Conservation (phyloP, 2,113 vertebrate species). For the Erinaceus europaeus region DNA sequence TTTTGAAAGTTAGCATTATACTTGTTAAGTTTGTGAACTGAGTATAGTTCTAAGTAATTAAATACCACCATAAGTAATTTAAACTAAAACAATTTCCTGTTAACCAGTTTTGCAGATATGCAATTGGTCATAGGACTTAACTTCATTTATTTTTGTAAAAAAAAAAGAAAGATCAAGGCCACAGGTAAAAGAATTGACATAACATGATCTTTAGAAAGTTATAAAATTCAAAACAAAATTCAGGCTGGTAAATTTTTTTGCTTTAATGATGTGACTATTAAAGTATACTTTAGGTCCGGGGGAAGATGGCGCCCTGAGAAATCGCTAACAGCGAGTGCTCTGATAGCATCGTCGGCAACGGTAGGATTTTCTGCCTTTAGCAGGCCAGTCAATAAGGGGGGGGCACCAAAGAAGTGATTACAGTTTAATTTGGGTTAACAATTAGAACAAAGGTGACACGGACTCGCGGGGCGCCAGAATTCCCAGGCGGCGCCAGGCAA, state of each 20-base stretch:
- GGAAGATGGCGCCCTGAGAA: too few species aligned
- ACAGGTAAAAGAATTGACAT: not conserved
- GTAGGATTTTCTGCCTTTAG: too few species aligned
- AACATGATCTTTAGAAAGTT: not conserved
- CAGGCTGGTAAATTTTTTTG: not conserved
- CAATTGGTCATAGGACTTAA: not conserved
- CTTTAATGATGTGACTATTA: not conserved
- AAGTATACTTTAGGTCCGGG: too few species aligned
- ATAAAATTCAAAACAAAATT: not conserved
- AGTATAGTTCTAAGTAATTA: slow-evolving; percentile 26
- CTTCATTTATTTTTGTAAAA: not conserved
- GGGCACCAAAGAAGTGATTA: too few species aligned
- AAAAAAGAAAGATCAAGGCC: not conserved
- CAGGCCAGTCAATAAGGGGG: too few species aligned
- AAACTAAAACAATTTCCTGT: not conserved
- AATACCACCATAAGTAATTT: not conserved
- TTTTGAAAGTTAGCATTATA: slow-evolving; percentile 4
- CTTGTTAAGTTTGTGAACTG: not conserved
- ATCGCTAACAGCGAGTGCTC: too few species aligned
- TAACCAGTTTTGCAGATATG: slow-evolving; percentile 1
- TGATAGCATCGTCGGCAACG: too few species aligned
- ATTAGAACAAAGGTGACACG: too few species aligned
- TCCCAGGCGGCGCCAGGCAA: too few species aligned
- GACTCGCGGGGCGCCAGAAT: too few species aligned
- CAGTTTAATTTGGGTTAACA: too few species aligned